A percentile compares a stretch with the other conserved stretches of the same genome.
These are phyloP conservation scores for Odontocerum albicorne DNA, from an alignment of 2,888 invertebrate species.

Conservation along the genomic window DNA sequence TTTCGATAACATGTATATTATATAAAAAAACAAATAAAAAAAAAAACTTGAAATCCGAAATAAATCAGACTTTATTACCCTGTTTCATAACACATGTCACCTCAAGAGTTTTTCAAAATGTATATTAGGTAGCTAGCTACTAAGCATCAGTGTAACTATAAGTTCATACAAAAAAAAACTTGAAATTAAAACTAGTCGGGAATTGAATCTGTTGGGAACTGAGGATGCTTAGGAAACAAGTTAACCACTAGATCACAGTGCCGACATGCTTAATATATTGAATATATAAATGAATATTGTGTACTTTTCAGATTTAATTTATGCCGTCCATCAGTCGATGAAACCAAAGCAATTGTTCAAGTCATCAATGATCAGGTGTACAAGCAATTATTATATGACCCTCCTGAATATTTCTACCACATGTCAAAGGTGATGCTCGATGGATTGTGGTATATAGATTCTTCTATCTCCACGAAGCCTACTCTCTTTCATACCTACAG, in stretches of 20 bases:
- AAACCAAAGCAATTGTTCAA: slow-evolving; percentile 64
- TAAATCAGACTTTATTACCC: too few relatives aligned
- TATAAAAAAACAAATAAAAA: too few relatives aligned
- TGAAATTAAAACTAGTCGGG: not conserved
- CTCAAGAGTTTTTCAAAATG: too few relatives aligned
- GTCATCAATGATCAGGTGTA: slow-evolving; percentile 61
- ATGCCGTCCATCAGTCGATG: slow-evolving; percentile 62
- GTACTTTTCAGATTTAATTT: slow-evolving; percentile 64
- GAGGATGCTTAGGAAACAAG: too few relatives aligned
- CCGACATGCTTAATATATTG: too few relatives aligned
- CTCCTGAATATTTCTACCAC: slow-evolving; percentile 63
- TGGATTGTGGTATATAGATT: slow-evolving; percentile 71
- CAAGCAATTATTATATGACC: slow-evolving; percentile 61
- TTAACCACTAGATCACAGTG: too few relatives aligned
- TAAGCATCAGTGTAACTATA: too few relatives aligned
- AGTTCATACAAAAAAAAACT: not conserved
- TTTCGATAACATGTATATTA: too few relatives aligned
- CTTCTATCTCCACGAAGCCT: slow-evolving; percentile 59
- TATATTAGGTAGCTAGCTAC: too few relatives aligned
- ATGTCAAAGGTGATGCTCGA: slow-evolving; percentile 66
- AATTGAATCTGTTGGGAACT: not conserved
- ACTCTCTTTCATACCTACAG: slow-evolving; percentile 60
- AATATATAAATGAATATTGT: not conserved
- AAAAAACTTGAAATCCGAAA: too few relatives aligned
- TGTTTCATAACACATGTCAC: too few relatives aligned